Conservation (phyloP, 1,140 invertebrate species). For the Drosophila subpulchrella region DNA sequence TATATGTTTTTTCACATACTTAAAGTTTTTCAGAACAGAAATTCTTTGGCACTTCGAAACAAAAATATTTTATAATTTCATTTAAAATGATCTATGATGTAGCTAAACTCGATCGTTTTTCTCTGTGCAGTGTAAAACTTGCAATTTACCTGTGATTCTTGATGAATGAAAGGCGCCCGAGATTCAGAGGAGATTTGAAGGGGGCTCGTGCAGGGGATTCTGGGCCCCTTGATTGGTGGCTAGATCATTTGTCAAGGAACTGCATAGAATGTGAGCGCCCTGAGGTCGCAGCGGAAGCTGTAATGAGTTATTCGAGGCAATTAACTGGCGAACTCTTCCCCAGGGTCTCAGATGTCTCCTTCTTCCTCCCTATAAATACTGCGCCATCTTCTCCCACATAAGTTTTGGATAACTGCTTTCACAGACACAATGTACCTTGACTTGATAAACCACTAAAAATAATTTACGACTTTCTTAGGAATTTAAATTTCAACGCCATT, state of each 20-base stretch:
- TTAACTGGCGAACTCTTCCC: conserved; percentile 47
- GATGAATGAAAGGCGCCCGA: conserved; percentile 63
- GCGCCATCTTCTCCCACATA: conserved; percentile 40
- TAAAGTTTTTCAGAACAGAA: too few species aligned
- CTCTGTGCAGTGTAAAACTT: conserved; percentile 1
- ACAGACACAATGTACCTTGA: conserved; percentile 59
- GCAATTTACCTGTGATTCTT: conserved; percentile 22
- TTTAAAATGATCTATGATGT: too few species aligned
- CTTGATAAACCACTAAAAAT: conserved; percentile 80
- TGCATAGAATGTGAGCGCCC: conserved; percentile 65
- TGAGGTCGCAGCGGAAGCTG: conserved; percentile 73
- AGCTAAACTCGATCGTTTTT: too few species aligned
- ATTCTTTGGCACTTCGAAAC: too few species aligned
- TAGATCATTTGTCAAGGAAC: conserved; percentile 77
- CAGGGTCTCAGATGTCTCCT: conserved; percentile 11
- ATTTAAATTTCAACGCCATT: conserved; percentile 80
- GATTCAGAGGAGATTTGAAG: conserved; percentile 9
- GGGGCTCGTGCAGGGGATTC: background rate
- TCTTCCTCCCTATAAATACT: conserved; percentile 5
- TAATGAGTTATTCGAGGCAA: conserved; percentile 80
- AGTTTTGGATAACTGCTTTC: conserved; percentile 39
- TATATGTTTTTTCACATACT: too few species aligned
- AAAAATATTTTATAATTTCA: too few species aligned
- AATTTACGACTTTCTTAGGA: conserved; percentile 80
- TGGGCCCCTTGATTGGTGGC: conserved; percentile 52